These are phyloP conservation scores for Brachyptera risi DNA, from an alignment of 2,888 invertebrate species.

Conservation along the genomic window DNA sequence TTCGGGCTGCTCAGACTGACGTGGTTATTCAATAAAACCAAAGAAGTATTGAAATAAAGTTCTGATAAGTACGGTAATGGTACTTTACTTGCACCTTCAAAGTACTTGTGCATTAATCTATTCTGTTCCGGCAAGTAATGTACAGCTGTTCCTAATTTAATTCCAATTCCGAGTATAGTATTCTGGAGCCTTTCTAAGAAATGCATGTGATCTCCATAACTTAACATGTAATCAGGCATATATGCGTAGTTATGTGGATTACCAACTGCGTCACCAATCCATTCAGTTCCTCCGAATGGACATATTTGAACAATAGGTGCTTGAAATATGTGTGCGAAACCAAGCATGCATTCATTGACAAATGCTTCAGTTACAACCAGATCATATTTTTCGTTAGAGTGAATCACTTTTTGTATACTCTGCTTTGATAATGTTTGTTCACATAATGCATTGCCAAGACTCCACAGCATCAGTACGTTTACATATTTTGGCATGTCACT, in stretches of 20 bases:
- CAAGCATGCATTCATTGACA: constrained; percentile 25
- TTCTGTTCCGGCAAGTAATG: constrained; percentile 13
- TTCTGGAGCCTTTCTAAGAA: constrained; percentile 49
- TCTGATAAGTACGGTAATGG: constrained; percentile 27
- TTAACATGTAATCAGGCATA: constrained; percentile 50
- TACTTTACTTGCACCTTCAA: not conserved
- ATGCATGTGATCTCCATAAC: constrained; percentile 47
- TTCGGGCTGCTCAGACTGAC: constrained; percentile 34
- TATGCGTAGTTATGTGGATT: constrained; percentile 49
- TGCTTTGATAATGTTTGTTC: not conserved
- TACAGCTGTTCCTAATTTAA: not conserved
- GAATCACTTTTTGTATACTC: constrained; percentile 9
- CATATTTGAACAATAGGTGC: constrained; percentile 42
- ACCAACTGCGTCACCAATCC: constrained; percentile 49
- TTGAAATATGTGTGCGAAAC: constrained; percentile 28
- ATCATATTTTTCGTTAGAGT: constrained; percentile 28
- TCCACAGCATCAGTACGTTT: not conserved
- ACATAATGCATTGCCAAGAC: not conserved
- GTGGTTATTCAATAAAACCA: constrained; percentile 38
- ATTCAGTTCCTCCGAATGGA: constrained; percentile 46
- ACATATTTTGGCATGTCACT: not conserved
- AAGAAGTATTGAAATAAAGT: constrained; percentile 31
- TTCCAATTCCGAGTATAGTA: constrained; percentile 38
- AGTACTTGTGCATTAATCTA: constrained; percentile 10
- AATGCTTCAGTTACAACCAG: constrained; percentile 25